These are phyloP conservation scores for Herpailurus yagouaroundi DNA, from an alignment of 2,113 vertebrate species.

Conservation along the genomic window DNA sequence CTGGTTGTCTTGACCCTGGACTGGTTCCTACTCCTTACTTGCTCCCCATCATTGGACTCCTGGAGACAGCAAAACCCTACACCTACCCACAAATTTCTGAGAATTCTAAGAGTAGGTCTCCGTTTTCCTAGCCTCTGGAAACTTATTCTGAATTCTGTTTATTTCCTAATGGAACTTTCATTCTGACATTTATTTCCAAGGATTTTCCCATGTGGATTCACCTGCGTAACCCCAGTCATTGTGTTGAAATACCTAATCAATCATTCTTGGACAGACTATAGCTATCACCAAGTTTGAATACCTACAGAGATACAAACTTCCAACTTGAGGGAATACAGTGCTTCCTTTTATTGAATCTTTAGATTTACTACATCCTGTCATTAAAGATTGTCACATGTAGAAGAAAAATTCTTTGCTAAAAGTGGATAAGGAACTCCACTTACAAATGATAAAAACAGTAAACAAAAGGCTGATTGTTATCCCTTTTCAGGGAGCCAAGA, in stretches of 20 bases:
- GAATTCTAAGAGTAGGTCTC: not conserved
- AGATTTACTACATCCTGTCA: not conserved
- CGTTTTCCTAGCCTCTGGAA: slow-evolving; percentile 8
- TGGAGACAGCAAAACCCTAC: not conserved
- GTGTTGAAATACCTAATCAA: not conserved
- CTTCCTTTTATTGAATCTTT: not conserved
- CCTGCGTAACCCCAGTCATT: not conserved
- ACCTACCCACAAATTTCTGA: not conserved
- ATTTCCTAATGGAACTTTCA: not conserved
- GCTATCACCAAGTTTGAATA: not conserved
- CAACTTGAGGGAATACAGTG: not conserved
- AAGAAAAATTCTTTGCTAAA: not conserved
- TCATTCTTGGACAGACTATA: not conserved
- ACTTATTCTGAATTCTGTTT: not conserved
- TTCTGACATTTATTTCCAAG: not conserved
- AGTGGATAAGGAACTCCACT: not conserved
- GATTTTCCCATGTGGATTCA: not conserved
- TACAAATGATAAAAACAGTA: not conserved
- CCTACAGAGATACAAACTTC: not conserved
- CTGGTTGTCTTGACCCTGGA: not conserved
- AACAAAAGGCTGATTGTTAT: not conserved
- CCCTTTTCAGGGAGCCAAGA: not conserved
- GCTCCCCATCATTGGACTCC: not conserved
- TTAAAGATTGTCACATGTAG: not conserved
- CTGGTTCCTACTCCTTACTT: not conserved